Conservation (phyloP, 1,140 invertebrate genomes). For the Homarus americanus region DNA sequence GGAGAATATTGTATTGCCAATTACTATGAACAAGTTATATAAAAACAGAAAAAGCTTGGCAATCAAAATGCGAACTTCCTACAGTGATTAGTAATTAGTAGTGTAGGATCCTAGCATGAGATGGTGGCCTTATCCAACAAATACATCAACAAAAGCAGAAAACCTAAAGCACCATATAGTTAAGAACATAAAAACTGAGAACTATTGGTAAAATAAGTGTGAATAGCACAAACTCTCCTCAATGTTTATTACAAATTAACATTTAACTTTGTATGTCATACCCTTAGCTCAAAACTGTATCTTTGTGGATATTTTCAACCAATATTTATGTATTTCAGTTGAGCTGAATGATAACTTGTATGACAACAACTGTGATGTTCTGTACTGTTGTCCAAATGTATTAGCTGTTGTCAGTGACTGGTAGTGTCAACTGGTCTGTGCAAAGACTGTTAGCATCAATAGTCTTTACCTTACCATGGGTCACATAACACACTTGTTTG, state of each 20-base stretch:
- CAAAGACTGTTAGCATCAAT: not conserved
- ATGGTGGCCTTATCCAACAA: constrained; percentile 1
- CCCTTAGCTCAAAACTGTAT: not conserved
- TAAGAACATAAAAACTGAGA: not conserved
- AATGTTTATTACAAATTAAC: not conserved
- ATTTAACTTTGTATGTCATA: not conserved
- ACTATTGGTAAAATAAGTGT: not conserved
- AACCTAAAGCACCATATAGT: not conserved
- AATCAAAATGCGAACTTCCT: not conserved
- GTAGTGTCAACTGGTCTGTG: too few species aligned
- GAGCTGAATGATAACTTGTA: not conserved
- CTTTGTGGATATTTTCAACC: not conserved
- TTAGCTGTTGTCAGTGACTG: not conserved
- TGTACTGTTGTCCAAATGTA: not conserved
- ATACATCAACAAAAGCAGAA: not conserved
- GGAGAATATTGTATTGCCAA: too few species aligned
- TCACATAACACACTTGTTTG: not conserved
- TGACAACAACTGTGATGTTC: not conserved
- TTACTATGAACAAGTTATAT: too few species aligned
- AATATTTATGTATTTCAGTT: not conserved
- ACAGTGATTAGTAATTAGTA: not conserved
- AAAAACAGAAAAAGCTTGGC: not conserved
- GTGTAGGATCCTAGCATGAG: not conserved
- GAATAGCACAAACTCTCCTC: not conserved
- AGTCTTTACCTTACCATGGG: too few species aligned